Conservation (phyloP, 30 jellyfish, hydroid and myxozoan genomes). For the Aurelia coerulea region DNA sequence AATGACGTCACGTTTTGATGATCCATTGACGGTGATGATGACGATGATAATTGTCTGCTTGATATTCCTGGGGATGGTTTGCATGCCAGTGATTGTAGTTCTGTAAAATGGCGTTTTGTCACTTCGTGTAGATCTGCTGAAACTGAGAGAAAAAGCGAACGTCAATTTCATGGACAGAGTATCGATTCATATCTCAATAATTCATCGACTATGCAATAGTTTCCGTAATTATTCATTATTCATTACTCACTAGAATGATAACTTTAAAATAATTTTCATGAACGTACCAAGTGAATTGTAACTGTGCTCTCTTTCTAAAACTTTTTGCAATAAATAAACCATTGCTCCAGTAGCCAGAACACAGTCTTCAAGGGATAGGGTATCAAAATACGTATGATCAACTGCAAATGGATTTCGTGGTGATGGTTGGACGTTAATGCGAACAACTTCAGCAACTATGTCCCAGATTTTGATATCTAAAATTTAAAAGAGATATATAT, state of each 20-base stretch:
- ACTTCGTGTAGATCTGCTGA: slow-evolving; percentile 70
- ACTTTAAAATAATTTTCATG: background rate
- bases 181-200: too few species aligned
- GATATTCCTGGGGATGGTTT: background rate
- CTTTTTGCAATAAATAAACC: slow-evolving; percentile 78
- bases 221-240: too few species aligned
- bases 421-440: slow-evolving; percentile 84
- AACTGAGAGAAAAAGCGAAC: slow-evolving; percentile 15
- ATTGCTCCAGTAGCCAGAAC: slow-evolving; percentile 95
- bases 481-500: background rate
- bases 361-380: slow-evolving; percentile 68
- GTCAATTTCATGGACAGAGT: background rate
- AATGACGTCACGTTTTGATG: too few species aligned
- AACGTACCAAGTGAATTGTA: slow-evolving; percentile 75
- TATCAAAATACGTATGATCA: slow-evolving; percentile 83
- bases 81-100: slow-evolving; percentile 32
- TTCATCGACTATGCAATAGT: background rate
- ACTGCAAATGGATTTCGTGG: slow-evolving; percentile 97
- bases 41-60: background rate
- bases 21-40: too few species aligned
- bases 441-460: slow-evolving; percentile 80
- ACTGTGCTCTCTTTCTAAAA: slow-evolving; percentile 79
- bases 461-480: slow-evolving; percentile 90
- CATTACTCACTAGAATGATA: background rate
- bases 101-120: slow-evolving; percentile 55